Evolutionary conservation across 1,140 invertebrate genomes (phyloP).

Genomic region (Acromyrmex charruanus): DNA sequence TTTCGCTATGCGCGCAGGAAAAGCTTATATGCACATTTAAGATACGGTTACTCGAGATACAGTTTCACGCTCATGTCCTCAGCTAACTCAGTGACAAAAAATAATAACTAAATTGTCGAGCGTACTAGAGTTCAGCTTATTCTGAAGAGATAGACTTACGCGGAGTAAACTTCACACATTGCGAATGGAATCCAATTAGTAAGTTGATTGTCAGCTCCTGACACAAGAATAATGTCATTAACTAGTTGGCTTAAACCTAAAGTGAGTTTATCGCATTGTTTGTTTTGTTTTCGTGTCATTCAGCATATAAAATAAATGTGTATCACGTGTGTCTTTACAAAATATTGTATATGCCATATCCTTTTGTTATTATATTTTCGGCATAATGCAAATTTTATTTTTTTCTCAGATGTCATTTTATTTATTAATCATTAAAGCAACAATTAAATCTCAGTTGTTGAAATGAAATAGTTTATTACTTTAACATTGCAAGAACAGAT

Average conservation of each 20-base stretch:
- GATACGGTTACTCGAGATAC: conserved; percentile 32
- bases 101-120: conserved; percentile 18
- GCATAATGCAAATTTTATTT: background rate
- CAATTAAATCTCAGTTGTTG: background rate
- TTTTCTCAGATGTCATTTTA: background rate
- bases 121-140: conserved; percentile 5
- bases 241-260: conserved; percentile 25
- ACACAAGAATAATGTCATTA: conserved; percentile 36
- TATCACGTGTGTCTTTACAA: background rate
- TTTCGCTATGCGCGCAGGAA: conserved; percentile 1
- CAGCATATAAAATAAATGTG: background rate
- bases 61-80: background rate
- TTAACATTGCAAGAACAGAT: too few relatives aligned
- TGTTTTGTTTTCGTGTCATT: background rate
- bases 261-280: conserved; percentile 18
- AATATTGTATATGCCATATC: background rate
- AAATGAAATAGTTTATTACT: too few relatives aligned
- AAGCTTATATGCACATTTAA: background rate
- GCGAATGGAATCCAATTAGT: conserved; percentile 50
- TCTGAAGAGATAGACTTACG: background rate
- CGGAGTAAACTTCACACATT: background rate
- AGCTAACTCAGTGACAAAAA: conserved; percentile 31
- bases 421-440: background rate
- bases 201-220: conserved; percentile 38
- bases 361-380: background rate